These are phyloP conservation scores for Galeopsomyia nigrocyanea DNA, from an alignment of 2,888 invertebrate species.

Conservation along the genomic window DNA sequence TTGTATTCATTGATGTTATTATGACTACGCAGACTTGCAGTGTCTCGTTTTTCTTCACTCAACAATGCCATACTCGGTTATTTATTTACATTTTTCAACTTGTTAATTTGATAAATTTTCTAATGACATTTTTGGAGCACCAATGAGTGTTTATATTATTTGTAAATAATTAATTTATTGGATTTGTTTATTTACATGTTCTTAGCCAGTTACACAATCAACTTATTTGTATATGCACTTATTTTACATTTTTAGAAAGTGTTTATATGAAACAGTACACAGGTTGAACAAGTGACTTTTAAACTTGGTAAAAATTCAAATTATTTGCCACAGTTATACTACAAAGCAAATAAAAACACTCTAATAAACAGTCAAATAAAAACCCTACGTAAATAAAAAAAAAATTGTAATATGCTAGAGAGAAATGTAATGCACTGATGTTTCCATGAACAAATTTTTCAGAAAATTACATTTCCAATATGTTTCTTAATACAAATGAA, in stretches of 20 bases:
- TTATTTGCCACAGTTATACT: slow-evolving; percentile 15
- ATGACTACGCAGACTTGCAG: too few relatives aligned
- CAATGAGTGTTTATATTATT: slow-evolving; percentile 1
- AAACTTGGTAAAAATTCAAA: slow-evolving; percentile 21
- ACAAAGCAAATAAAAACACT: slow-evolving; percentile 30
- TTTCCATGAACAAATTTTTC: not conserved
- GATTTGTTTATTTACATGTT: slow-evolving; percentile 43
- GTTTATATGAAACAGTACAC: slow-evolving; percentile 39
- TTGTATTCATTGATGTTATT: too few relatives aligned
- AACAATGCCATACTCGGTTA: too few relatives aligned
- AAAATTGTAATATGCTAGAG: slow-evolving; percentile 9
- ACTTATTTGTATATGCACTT: slow-evolving; percentile 40
- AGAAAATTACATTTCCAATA: slow-evolving; percentile 14
- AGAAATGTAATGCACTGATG: slow-evolving; percentile 19
- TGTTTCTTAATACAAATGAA: slow-evolving; percentile 38
- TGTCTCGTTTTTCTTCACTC: too few relatives aligned
- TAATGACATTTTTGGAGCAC: too few relatives aligned
- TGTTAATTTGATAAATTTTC: too few relatives aligned
- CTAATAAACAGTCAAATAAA: not conserved
- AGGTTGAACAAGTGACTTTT: slow-evolving; percentile 19
- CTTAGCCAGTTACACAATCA: slow-evolving; percentile 40
- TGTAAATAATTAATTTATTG: slow-evolving; percentile 48
- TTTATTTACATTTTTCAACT: too few relatives aligned
- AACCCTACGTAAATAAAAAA: not conserved
- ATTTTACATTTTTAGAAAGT: slow-evolving; percentile 24